Conservation (phyloP, 2,113 vertebrate species). For the Sisor rabdophorus region DNA sequence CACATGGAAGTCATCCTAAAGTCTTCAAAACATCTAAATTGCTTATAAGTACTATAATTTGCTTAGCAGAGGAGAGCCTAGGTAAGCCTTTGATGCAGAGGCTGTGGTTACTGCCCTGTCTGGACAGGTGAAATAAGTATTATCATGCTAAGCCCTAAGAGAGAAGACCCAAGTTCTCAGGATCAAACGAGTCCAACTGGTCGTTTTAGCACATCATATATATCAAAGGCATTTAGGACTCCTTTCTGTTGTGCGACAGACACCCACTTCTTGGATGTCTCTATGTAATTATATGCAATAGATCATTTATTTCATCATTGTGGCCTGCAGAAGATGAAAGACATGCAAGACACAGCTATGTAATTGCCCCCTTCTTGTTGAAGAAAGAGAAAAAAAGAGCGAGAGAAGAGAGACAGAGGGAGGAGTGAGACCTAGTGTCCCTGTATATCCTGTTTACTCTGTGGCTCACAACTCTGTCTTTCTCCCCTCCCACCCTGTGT, state of each 20-base stretch:
- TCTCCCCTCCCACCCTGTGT: constrained; percentile 34
- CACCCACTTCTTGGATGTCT: constrained; percentile 43
- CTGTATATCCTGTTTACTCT: constrained; percentile 50
- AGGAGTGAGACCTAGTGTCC: constrained; percentile 23
- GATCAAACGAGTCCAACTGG: constrained; percentile 37
- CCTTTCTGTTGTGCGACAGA: constrained; percentile 32
- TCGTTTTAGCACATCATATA: constrained; percentile 38
- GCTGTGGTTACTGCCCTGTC: constrained; percentile 14
- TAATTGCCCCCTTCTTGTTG: constrained; percentile 46
- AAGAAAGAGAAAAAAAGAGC: constrained; percentile 37
- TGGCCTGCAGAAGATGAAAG: constrained; percentile 47
- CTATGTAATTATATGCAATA: constrained; percentile 46
- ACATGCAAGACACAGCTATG: constrained; percentile 48
- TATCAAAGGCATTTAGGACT: constrained; percentile 42
- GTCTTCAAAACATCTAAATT: constrained; percentile 10
- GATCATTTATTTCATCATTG: constrained; percentile 42
- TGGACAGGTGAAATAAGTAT: constrained; percentile 7
- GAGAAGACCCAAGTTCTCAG: constrained; percentile 25
- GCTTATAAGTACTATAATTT: not conserved
- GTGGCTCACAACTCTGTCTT: constrained; percentile 18
- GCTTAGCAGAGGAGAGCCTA: constrained; percentile 1
- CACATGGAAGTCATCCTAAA: not conserved
- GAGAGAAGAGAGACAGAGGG: constrained; percentile 10
- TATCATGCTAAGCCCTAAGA: constrained; percentile 12
- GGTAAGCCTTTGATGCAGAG: not conserved